These are phyloP conservation scores for Menidia menidia DNA, from an alignment of 2,797 vertebrate genomes.

Conservation along the genomic window DNA sequence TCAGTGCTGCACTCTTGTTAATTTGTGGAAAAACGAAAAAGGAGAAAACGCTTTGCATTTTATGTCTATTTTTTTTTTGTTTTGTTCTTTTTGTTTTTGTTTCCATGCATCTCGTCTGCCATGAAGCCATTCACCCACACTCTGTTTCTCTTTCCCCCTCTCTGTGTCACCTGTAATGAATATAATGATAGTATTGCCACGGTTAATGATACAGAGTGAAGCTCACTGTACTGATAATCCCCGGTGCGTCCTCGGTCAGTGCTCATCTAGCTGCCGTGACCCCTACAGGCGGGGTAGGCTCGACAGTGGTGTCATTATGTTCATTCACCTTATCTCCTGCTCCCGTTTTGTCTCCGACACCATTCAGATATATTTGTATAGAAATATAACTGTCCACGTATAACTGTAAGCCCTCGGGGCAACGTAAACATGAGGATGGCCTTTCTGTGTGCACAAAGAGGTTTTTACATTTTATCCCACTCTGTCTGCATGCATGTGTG, in stretches of 20 bases:
- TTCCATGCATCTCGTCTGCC: conserved; percentile 70
- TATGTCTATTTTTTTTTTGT: conserved; percentile 46
- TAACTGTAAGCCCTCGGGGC: conserved; percentile 63
- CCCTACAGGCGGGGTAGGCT: conserved; percentile 44
- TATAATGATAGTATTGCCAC: conserved; percentile 78
- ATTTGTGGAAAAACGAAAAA: conserved; percentile 78
- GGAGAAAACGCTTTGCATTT: conserved; percentile 79
- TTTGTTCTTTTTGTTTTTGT: conserved; percentile 31
- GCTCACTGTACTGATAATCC: conserved; percentile 67
- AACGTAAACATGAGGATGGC: conserved; percentile 47
- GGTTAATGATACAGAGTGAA: conserved; percentile 73
- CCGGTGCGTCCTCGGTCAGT: conserved; percentile 53
- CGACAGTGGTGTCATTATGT: conserved; percentile 53
- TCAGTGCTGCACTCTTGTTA: conserved; percentile 76
- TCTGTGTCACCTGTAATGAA: conserved; percentile 50
- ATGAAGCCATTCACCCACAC: conserved; percentile 71
- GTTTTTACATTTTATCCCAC: conserved; percentile 51
- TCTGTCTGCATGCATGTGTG: conserved; percentile 56
- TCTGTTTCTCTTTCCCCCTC: conserved; percentile 40
- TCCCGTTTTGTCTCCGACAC: conserved; percentile 55
- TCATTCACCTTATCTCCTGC: conserved; percentile 66
- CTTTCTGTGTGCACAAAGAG: conserved; percentile 44
- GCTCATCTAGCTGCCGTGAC: conserved; percentile 35
- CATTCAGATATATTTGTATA: conserved; percentile 73
- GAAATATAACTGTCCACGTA: conserved; percentile 67